Evolutionary conservation across 2,797 vertebrate genomes (phyloP), one percentile per base, ranked within the genome.

Genomic region (Hydrolagus colliei): DNA sequence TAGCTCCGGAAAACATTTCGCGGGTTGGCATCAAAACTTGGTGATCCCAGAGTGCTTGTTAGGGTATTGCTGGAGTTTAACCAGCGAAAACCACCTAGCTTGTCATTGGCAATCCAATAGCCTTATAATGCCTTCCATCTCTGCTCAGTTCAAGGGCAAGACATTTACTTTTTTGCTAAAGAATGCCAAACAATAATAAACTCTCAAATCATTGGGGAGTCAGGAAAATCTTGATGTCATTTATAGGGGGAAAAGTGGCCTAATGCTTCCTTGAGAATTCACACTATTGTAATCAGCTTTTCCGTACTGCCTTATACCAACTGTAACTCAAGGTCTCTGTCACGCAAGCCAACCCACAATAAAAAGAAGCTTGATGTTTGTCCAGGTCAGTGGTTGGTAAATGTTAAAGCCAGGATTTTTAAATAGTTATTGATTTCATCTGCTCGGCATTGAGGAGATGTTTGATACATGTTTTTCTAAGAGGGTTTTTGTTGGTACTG

Each of bases 391-490:
- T 68, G 67, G 79, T 68, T 84, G 16, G 65, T 71, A 35, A 67
- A 84, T 68, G 41, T 84, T 84, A 84, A 63, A 16, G 32, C 71
- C 65, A 84, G 41, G 41, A 27, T 84, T 68, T 84, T 16, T 84
- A 27, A 20, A 35, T 12, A 35, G 18, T 84, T 84, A 84, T 67
- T 67, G 79, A 84, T 84, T 67, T 68, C 71, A 32, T 41, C 79
- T 71, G 68, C 79, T 68, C 79, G 22, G 79, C 68, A 68, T 18
- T 84, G 79, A 71, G 41, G 79, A 68, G 41, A 84, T 71, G 79
- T 84, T 84, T 84, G 79, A 71, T 84, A 84, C 71, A 84, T 5
- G 32, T 71, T 84, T 71, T 71, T 67, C 27, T 68, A 41, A 84
- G 79, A 35, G 41, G n/a, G 65, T 32, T 84, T 63, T 67, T 84